These are phyloP conservation scores for Idaea dimidiata DNA, from an alignment of 2,888 invertebrate genomes.

Conservation along the genomic window DNA sequence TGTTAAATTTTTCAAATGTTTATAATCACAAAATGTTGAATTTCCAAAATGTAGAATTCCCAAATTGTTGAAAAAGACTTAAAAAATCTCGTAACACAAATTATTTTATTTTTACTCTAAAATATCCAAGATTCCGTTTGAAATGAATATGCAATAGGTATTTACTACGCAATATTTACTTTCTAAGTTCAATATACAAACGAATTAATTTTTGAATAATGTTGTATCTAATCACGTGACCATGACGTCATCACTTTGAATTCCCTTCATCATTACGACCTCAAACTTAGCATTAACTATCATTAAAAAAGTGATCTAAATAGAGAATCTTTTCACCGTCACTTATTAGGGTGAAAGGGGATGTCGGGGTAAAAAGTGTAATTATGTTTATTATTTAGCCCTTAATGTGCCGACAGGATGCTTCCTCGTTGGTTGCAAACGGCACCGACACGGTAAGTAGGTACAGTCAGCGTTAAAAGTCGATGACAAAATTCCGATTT, in stretches of 20 bases:
- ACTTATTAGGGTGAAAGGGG: constrained; percentile 67
- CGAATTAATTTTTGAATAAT: neutral
- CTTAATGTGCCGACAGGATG: constrained; percentile 68
- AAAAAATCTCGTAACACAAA: too few relatives aligned
- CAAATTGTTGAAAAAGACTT: too few relatives aligned
- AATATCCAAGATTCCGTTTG: too few relatives aligned
- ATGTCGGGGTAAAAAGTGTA: constrained; percentile 76
- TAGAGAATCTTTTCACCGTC: constrained; percentile 63
- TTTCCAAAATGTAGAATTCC: too few relatives aligned
- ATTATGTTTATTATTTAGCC: constrained; percentile 81
- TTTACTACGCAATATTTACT: neutral
- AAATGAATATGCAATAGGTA: too few relatives aligned
- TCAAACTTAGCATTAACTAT: constrained; percentile 43
- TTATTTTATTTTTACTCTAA: too few relatives aligned
- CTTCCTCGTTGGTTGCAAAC: neutral
- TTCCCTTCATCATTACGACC: constrained; percentile 11
- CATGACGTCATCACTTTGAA: constrained; percentile 14
- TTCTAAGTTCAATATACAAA: neutral
- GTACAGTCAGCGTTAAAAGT: too few relatives aligned
- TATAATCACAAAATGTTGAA: too few relatives aligned
- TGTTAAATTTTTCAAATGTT: too few relatives aligned
- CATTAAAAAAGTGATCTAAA: constrained; percentile 51
- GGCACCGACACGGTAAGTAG: neutral
- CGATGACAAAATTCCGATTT: too few relatives aligned
- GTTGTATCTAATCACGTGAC: constrained; percentile 3